Base-by-base conservation (phyloP, 2,888 invertebrate species). In the Idaea straminata region DNA sequence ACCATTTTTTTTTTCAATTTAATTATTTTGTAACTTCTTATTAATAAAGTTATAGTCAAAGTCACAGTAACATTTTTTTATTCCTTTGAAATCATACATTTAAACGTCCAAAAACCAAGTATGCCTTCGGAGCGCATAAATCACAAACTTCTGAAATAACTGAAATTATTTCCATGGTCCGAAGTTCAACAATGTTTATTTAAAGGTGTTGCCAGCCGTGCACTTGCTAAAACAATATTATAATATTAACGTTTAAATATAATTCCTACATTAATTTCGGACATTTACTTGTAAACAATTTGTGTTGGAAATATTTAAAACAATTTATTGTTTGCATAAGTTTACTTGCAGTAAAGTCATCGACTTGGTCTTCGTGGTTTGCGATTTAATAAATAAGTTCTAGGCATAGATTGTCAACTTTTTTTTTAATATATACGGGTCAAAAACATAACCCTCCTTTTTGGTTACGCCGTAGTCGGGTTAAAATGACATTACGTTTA, bases 321-420 rank as follows among this genome's bases (percentile, higher is more conserved):
- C 68, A 72, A 74, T 75, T 74, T 71, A 72, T 68, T 80, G 79
- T 82, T 83, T 78, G 74, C 80, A 78, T 70, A 80, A 80, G 78
- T 80, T 72, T 72, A 74, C 74, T 70, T 69, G 70, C 69, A 72
- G 70, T 69, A 71, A 75, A 75, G 75, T 73, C 75, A 66, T 64
- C 65, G 77, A 74, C 77, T 71, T 64, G 66, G 68, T 69, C 68
- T 63, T 70, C 68, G 61, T 73, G 62, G 47, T 47, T 47, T 47
- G 25, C 25, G 25, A 25, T 64, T 63, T 65, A 70, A 69, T 66
- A 70, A 68, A 70, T 70, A 64, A 65, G 58, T 1, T 47, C 63
- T 38, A 13, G 34, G 13, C 66, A 64, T 69, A 7, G 38, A 34
- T 65, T 35, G 59, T 13, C 15, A 36, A 66, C 66, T n/a, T 25